phyloP scores from a whole-genome alignment of 2,113 vertebrate species.

The Butorides virescens region DNA sequence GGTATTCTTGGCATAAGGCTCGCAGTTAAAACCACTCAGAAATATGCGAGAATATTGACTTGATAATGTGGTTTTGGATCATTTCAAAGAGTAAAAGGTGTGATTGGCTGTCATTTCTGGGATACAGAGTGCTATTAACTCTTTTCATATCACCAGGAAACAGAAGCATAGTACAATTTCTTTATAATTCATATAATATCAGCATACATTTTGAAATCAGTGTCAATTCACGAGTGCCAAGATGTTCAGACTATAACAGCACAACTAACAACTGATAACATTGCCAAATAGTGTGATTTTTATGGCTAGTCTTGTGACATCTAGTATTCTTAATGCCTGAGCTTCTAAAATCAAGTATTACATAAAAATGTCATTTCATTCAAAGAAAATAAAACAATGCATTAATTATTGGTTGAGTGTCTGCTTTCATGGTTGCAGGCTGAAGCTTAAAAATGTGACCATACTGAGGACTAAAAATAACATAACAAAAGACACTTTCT shows the following conservation, averaged over 20 bases:
- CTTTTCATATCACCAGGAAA: background rate
- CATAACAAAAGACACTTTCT: slow-evolving; percentile 9
- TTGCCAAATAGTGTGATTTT: background rate
- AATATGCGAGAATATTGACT: slow-evolving; percentile 17
- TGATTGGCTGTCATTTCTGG: background rate
- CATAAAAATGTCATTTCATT: background rate
- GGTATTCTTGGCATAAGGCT: slow-evolving; percentile 27
- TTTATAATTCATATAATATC: background rate
- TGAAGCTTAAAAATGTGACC: slow-evolving; percentile 11
- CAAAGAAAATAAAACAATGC: background rate
- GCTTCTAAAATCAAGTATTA: background rate
- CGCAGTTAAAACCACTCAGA: slow-evolving; percentile 14
- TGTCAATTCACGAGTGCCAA: background rate
- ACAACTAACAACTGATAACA: background rate
- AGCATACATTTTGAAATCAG: background rate
- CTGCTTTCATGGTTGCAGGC: background rate
- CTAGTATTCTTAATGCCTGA: background rate
- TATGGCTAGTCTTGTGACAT: background rate
- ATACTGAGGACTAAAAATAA: background rate
- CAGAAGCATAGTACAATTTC: background rate
- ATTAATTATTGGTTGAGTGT: background rate
- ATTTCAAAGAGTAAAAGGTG: slow-evolving; percentile 46
- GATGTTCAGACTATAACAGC: background rate
- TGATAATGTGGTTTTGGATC: slow-evolving; percentile 50
- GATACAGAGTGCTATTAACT: background rate